Conservation (phyloP, 2,113 vertebrate genomes). For the Nibea coibor region DNA sequence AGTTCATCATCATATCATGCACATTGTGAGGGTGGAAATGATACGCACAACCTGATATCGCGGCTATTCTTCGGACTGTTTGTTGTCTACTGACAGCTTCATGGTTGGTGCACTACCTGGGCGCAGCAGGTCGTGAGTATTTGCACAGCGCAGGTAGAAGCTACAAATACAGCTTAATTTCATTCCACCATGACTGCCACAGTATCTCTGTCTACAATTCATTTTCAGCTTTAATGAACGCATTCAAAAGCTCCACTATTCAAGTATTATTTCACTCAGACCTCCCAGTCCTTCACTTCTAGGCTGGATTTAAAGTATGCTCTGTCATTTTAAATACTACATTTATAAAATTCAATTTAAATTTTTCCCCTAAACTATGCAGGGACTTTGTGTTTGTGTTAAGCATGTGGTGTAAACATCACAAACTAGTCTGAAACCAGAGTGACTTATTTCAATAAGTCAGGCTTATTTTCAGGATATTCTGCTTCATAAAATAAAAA, state of each 20-base stretch:
- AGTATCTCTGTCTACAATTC: not conserved
- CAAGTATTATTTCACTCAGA: not conserved
- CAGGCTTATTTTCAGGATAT: not conserved
- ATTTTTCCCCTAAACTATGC: not conserved
- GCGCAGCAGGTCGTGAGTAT: not conserved
- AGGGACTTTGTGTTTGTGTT: not conserved
- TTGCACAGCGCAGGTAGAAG: slow-evolving; percentile 5
- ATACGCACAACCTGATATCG: slow-evolving; percentile 57
- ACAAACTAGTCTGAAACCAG: not conserved
- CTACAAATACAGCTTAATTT: not conserved
- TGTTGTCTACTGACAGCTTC: slow-evolving; percentile 40
- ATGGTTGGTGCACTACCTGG: slow-evolving; percentile 19
- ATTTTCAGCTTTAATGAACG: not conserved
- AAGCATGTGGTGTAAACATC: not conserved
- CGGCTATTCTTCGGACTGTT: slow-evolving; percentile 37
- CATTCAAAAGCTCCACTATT: not conserved
- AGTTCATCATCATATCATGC: slow-evolving; percentile 54
- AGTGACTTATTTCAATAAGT: not conserved
- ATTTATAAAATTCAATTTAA: not conserved
- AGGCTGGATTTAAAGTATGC: not conserved
- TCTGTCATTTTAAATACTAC: not conserved
- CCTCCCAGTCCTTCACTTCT: not conserved
- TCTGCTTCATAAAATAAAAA: not conserved
- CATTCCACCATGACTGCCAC: not conserved
- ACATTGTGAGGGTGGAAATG: slow-evolving; percentile 52